Conservation (phyloP, 2,888 invertebrate genomes). For the Mesorhabditis sp. region DNA sequence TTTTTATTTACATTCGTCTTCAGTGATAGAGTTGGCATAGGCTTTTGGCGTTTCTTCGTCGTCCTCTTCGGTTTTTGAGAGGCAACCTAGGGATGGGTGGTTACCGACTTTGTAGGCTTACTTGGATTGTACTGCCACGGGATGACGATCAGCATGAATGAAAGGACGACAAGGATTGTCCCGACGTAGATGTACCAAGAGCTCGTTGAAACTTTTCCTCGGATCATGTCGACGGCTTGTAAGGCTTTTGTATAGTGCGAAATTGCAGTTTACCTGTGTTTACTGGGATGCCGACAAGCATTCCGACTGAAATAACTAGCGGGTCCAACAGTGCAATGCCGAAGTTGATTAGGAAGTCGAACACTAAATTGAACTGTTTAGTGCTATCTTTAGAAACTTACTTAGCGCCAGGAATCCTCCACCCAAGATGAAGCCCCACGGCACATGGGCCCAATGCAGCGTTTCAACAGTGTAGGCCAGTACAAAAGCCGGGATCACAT, state of each 20-base stretch:
- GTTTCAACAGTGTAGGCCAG: conserved; percentile 83
- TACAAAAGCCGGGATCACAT: conserved; percentile 66
- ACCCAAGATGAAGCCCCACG: conserved; percentile 79
- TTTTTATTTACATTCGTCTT: no score
- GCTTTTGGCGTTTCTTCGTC: no score
- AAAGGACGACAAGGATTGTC: conserved; percentile 29
- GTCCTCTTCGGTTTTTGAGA: no score
- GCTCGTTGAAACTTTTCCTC: conserved; percentile 23
- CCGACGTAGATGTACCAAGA: conserved; percentile 25
- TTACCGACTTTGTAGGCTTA: no score
- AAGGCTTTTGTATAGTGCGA: background rate
- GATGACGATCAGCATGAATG: conserved; percentile 36
- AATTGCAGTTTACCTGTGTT: conserved; percentile 74
- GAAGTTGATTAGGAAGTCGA: conserved; percentile 87
- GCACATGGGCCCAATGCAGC: conserved; percentile 76
- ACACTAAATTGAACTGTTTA: conserved; percentile 68
- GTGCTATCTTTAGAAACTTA: no score
- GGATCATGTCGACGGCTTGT: conserved; percentile 39
- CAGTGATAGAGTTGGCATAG: no score
- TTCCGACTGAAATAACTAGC: conserved; percentile 85
- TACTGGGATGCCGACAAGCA: conserved; percentile 87
- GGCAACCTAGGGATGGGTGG: no score
- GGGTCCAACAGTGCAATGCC: conserved; percentile 88
- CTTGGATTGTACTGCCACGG: conserved; percentile 14
- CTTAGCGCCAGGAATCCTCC: conserved; percentile 64